Conservation (phyloP, 2,888 invertebrate species). For the Hyposoter dolosus region DNA sequence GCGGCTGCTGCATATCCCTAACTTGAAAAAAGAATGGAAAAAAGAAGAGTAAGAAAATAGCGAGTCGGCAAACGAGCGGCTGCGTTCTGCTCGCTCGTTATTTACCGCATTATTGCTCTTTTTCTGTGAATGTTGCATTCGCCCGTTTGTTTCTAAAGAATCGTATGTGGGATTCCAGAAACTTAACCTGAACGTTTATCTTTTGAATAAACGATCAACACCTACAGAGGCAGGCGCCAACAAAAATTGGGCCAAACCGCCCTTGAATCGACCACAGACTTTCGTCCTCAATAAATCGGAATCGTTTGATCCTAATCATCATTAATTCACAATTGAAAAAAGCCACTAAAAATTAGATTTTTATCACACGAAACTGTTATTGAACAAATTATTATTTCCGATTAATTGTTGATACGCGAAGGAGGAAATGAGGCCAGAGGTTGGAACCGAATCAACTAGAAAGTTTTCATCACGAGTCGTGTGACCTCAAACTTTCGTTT, state of each 20-base stretch:
- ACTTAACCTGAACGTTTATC: slow-evolving; percentile 25
- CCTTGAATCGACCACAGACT: background rate
- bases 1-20: slow-evolving; percentile 17
- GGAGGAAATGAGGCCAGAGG: background rate
- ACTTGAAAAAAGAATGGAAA: slow-evolving; percentile 5
- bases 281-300: background rate
- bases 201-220: slow-evolving; percentile 2
- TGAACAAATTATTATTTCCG: background rate
- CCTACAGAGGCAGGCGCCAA: background rate
- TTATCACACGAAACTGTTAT: background rate
- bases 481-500: background rate
- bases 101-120: slow-evolving; percentile 21
- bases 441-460: too few species aligned
- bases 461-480: background rate
- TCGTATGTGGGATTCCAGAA: slow-evolving; percentile 11
- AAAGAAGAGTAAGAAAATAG: slow-evolving; percentile 14
- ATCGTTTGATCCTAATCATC: background rate
- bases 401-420: background rate
- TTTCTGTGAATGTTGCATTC: background rate
- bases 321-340: background rate
- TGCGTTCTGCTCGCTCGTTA: slow-evolving; percentile 21
- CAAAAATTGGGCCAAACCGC: slow-evolving; percentile 26
- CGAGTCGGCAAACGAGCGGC: slow-evolving; percentile 30
- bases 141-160: slow-evolving; percentile 5
- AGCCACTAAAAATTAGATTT: background rate